Base-by-base conservation (phyloP, 2,888 invertebrate species). In the Scaptomyza polygonia region DNA sequence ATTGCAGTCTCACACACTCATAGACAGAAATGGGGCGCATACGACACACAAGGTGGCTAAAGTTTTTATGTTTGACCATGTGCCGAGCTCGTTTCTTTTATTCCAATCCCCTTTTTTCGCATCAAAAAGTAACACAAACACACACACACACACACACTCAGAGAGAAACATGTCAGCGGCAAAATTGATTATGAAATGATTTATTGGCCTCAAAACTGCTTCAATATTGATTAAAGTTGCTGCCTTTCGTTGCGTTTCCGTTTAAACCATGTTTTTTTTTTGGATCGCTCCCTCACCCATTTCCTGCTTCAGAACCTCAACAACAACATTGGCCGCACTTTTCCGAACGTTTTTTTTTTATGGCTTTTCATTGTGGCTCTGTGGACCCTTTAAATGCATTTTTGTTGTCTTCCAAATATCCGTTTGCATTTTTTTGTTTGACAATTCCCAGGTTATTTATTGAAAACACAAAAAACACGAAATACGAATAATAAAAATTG, bases 121-220 rank as follows among this genome's bases (percentile, higher is more conserved):
- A 69, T 56, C 53, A 16, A 18, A 45, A 12, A 40, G 21, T 49
- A 32, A 14, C 56, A 44, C 42, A 51, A 52, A 48, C 44, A 16
- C 45, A 27, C 30, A 12, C 14, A 54, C 43, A 44, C 40, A 49
- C 16, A 32, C 42, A 36, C 12, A 54, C 39, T 11, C 30, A 57
- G 53, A 43, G 69, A 64, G 69, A 61, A 68, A 77, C 80, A 86
- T 88, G 86, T 79, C 88, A 82, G 77, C 72, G 61, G 79, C 84
- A 87, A 89, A 88, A 88, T 88, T 88, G 88, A 88, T 89, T 88
- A 88, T 88, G 84, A 88, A 88, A 88, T 88, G 88, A 88, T 88
- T 88, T 88, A 88, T 89, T 88, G 88, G 86, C 80, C 78, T 88
- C 84, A 86, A 88, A 85, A 88, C 80, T 79, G 84, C 88, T 85